phyloP scores from a whole-genome alignment of 2,113 vertebrate genomes.

The Petroica traversi region DNA sequence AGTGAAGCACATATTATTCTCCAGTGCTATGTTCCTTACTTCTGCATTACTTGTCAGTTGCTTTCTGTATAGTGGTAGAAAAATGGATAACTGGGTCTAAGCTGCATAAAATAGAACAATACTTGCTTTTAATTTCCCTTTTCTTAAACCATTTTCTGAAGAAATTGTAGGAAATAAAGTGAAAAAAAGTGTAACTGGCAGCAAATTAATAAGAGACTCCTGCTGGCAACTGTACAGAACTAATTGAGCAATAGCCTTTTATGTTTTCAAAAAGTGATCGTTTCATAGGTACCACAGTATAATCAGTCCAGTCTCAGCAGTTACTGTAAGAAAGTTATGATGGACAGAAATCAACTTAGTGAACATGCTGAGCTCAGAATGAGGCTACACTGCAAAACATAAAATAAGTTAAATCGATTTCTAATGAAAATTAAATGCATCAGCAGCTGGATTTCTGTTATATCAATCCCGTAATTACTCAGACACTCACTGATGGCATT shows the following conservation, averaged over 20 bases:
- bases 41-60: neutral
- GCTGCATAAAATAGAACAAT: neutral
- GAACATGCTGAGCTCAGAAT: neutral
- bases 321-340: neutral
- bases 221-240: neutral
- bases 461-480: neutral
- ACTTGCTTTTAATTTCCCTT: neutral
- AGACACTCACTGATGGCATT: neutral
- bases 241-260: neutral
- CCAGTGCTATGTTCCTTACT: neutral
- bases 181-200: neutral
- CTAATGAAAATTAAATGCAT: neutral
- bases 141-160: neutral
- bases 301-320: neutral
- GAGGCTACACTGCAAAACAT: neutral
- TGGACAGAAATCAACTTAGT: neutral
- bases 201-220: neutral
- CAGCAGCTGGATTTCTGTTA: neutral
- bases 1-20: neutral
- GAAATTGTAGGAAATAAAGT: neutral
- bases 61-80: neutral
- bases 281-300: neutral
- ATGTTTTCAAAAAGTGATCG: neutral
- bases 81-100: neutral
- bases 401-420: neutral